A percentile compares a stretch with the other conserved stretches of the same genome.
These are phyloP conservation scores for Drosophila rufa DNA, from an alignment of 1,140 invertebrate genomes.

Conservation along the genomic window DNA sequence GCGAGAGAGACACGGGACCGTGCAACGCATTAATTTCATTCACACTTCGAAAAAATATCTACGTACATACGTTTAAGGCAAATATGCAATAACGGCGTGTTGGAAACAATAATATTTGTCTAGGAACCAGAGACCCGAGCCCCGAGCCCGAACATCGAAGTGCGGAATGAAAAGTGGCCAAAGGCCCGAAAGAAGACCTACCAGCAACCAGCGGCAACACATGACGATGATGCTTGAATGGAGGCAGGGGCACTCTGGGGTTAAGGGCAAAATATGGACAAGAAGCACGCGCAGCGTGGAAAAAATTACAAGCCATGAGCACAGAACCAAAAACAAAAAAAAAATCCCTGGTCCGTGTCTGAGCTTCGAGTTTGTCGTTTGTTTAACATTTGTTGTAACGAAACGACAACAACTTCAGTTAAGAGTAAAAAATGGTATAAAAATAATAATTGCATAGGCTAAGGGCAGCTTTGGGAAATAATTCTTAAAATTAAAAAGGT, in stretches of 20 bases:
- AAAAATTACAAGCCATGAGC: constrained; percentile 31
- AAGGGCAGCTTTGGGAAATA: background rate
- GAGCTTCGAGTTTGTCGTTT: constrained; percentile 48
- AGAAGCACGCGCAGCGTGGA: constrained; percentile 64
- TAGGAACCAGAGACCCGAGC: constrained; percentile 63
- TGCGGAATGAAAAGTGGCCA: constrained; percentile 23
- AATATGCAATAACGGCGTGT: constrained; percentile 82
- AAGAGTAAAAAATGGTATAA: constrained; percentile 19
- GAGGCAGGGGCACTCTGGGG: constrained; percentile 37
- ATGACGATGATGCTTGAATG: constrained; percentile 22
- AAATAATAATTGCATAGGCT: constrained; percentile 18
- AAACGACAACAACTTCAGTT: constrained; percentile 29
- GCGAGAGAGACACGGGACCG: constrained; percentile 31
- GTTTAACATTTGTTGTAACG: constrained; percentile 68
- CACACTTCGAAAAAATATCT: constrained; percentile 76
- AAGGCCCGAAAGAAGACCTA: constrained; percentile 6
- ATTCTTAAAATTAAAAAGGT: background rate
- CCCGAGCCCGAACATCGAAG: constrained; percentile 18
- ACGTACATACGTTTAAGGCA: constrained; percentile 64
- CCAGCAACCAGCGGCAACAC: constrained; percentile 7
- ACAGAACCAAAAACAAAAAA: background rate
- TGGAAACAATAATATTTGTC: constrained; percentile 84
- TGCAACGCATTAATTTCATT: constrained; percentile 82
- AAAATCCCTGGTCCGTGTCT: constrained; percentile 35
- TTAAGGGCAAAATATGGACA: constrained; percentile 38